A percentile compares a stretch with the other conserved stretches of the same genome.
phyloP scores from a whole-genome alignment of 2,888 invertebrate genomes.

The Athalia circularis region DNA sequence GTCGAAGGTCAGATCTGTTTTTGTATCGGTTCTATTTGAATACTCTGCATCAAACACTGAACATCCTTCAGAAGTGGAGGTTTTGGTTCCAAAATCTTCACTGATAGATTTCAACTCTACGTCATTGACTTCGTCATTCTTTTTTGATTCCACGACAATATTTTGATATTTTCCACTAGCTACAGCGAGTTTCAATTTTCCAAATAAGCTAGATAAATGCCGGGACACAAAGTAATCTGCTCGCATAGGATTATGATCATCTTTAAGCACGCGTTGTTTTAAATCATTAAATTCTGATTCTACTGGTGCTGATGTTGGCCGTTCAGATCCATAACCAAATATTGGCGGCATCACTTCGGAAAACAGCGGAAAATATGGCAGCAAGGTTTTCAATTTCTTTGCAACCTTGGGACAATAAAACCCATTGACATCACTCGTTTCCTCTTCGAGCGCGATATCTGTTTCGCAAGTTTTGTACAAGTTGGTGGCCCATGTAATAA shows the following conservation, averaged over 20 bases:
- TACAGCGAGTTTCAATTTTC: constrained; percentile 6
- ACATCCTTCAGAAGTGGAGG: neutral
- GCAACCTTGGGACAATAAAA: constrained; percentile 41
- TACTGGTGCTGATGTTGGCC: constrained; percentile 11
- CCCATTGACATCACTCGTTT: constrained; percentile 41
- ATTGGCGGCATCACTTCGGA: neutral
- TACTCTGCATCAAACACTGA: neutral
- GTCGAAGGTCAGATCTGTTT: neutral
- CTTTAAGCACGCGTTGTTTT: constrained; percentile 41
- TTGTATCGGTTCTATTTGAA: too few species aligned
- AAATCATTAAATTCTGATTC: constrained; percentile 38
- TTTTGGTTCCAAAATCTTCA: constrained; percentile 12
- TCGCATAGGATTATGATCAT: constrained; percentile 2
- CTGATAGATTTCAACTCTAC: constrained; percentile 41
- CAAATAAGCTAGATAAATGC: neutral
- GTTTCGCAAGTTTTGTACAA: constrained; percentile 17
- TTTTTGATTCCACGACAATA: neutral
- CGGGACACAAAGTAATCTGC: constrained; percentile 9
- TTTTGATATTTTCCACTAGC: constrained; percentile 23
- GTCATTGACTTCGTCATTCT: neutral
- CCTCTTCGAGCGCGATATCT: constrained; percentile 1
- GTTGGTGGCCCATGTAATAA: constrained; percentile 14
- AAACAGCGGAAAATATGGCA: constrained; percentile 22
- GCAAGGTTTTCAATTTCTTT: neutral
- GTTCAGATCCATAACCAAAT: neutral